These are phyloP conservation scores for Tichodroma muraria DNA, from an alignment of 2,113 vertebrate genomes.

Conservation along the genomic window DNA sequence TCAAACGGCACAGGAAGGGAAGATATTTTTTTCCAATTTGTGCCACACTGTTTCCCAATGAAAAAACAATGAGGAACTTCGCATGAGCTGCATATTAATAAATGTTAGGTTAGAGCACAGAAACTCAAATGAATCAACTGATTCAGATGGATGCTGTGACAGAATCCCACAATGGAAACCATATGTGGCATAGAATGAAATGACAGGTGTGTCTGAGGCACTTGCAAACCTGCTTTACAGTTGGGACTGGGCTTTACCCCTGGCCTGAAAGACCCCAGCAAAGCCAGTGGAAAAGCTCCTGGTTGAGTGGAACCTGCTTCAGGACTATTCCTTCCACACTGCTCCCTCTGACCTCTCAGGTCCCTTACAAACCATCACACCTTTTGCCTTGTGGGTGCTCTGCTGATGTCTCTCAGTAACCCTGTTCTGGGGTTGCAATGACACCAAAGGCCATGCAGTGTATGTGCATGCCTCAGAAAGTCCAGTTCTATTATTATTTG, in stretches of 20 bases:
- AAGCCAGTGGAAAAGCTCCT: background rate
- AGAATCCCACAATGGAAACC: background rate
- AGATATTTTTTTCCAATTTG: background rate
- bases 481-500: background rate
- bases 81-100: constrained; percentile 7
- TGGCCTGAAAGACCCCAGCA: background rate
- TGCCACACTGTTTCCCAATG: background rate
- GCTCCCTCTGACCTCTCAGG: background rate
- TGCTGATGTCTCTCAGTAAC: background rate
- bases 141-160: background rate
- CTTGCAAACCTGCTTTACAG: background rate
- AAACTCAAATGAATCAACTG: background rate
- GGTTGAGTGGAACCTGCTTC: background rate
- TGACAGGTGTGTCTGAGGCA: background rate
- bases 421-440: background rate
- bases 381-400: background rate
- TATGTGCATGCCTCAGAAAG: background rate
- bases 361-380: background rate
- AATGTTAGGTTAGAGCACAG: background rate
- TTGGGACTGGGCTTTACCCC: background rate
- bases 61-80: constrained; percentile 15
- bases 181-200: background rate
- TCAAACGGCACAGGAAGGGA: background rate
- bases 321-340: background rate
- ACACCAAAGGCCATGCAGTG: background rate